phyloP scores from a whole-genome alignment of 2,888 invertebrate species.

The Syrista parreyssii region DNA sequence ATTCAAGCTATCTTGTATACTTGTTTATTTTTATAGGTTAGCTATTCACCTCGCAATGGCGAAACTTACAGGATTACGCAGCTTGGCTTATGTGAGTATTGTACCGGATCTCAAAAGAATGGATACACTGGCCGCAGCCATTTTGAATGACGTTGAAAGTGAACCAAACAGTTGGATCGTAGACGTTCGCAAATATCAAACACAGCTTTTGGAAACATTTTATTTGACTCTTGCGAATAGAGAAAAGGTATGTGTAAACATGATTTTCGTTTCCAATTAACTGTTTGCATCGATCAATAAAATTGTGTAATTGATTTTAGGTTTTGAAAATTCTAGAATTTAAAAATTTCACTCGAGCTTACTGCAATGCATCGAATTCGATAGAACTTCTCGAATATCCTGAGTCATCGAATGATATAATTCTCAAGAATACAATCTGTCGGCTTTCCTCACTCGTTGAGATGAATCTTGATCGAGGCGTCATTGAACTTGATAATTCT shows the following conservation, averaged over 20 bases:
- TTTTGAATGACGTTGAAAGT: slow-evolving; percentile 40
- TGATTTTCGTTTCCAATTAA: neutral
- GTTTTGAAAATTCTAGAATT: slow-evolving; percentile 51
- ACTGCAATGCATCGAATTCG: slow-evolving; percentile 41
- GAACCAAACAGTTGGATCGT: slow-evolving; percentile 49
- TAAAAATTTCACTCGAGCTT: slow-evolving; percentile 48
- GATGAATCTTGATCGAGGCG: slow-evolving; percentile 32
- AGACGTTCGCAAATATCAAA: slow-evolving; percentile 42
- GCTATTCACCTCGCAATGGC: slow-evolving; percentile 52
- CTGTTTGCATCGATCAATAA: neutral
- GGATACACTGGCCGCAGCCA: slow-evolving; percentile 44
- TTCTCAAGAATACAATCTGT: slow-evolving; percentile 50
- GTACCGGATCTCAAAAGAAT: slow-evolving; percentile 49
- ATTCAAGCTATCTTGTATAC: neutral
- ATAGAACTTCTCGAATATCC: slow-evolving; percentile 51
- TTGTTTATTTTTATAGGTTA: slow-evolving; percentile 32
- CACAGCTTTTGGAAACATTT: slow-evolving; percentile 52
- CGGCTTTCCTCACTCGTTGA: slow-evolving; percentile 46
- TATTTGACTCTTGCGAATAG: slow-evolving; percentile 51
- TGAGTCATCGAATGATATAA: slow-evolving; percentile 44
- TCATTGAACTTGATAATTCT: neutral
- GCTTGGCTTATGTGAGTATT: slow-evolving; percentile 46
- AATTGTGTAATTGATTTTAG: slow-evolving; percentile 26
- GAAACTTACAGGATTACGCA: slow-evolving; percentile 41
- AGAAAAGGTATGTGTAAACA: slow-evolving; percentile 43